These are phyloP conservation scores for Craniophora ligustri DNA, from an alignment of 2,888 invertebrate species.

Conservation along the genomic window DNA sequence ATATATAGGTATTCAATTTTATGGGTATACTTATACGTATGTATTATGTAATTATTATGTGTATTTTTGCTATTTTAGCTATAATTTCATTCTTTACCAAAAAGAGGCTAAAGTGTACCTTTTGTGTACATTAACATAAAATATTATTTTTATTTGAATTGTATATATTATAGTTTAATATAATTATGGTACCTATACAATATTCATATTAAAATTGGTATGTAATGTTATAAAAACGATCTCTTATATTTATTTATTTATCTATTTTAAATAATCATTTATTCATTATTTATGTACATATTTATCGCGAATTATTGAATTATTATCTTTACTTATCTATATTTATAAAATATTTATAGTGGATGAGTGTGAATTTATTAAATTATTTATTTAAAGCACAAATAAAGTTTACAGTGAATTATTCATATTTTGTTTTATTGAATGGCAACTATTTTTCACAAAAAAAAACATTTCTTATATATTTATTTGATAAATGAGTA, in stretches of 20 bases:
- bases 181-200: constrained; percentile 30
- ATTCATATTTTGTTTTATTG: constrained; percentile 26
- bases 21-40: constrained; percentile 34
- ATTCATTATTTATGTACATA: constrained; percentile 30
- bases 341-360: constrained; percentile 48
- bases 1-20: constrained; percentile 37
- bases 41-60: constrained; percentile 10
- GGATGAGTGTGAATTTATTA: constrained; percentile 61
- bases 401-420: constrained; percentile 51
- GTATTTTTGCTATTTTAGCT: constrained; percentile 15
- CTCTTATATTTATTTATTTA: constrained; percentile 50
- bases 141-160: constrained; percentile 9
- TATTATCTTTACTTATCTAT: constrained; percentile 56
- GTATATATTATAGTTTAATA: not conserved
- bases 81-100: constrained; percentile 17
- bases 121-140: too few relatives aligned
- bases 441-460: too few relatives aligned
- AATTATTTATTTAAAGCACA: constrained; percentile 51
- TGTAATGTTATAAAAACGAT: constrained; percentile 45
- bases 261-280: constrained; percentile 1
- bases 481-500: not conserved
- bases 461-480: too few relatives aligned
- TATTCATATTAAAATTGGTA: constrained; percentile 29
- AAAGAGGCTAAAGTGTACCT: constrained; percentile 14
- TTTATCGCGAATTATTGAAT: constrained; percentile 64